Evolutionary conservation across 2,113 vertebrate genomes (phyloP).

Genomic region (Rutilus rutilus): DNA sequence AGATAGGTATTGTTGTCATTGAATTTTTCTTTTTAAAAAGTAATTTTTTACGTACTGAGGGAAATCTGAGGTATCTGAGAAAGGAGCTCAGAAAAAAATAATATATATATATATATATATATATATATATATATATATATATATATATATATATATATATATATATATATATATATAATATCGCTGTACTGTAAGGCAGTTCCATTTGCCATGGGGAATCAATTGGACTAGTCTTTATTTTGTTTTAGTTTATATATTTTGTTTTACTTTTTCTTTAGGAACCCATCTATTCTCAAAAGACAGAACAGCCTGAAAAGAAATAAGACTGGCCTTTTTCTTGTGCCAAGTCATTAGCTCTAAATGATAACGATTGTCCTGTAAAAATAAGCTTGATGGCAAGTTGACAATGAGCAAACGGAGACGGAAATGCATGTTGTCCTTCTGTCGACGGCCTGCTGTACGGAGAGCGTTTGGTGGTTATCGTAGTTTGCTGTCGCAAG

Average conservation of each 20-base stretch:
- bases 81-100: slow-evolving; percentile 68
- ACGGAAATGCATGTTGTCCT: slow-evolving; percentile 44
- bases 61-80: slow-evolving; percentile 69
- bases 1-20: slow-evolving; percentile 77
- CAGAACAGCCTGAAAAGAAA: slow-evolving; percentile 49
- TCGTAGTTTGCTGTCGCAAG: slow-evolving; percentile 63
- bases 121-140: background rate
- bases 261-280: slow-evolving; percentile 69
- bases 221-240: slow-evolving; percentile 70
- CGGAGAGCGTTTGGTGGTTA: slow-evolving; percentile 45
- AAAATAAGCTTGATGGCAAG: slow-evolving; percentile 55
- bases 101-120: slow-evolving; percentile 51
- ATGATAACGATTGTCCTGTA: slow-evolving; percentile 66
- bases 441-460: slow-evolving; percentile 60
- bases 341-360: slow-evolving; percentile 66
- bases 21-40: slow-evolving; percentile 63
- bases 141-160: background rate
- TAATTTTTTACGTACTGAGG: slow-evolving; percentile 72
- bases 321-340: slow-evolving; percentile 56
- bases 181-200: slow-evolving; percentile 83
- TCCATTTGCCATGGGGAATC: slow-evolving; percentile 77
- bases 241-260: no score
- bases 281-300: slow-evolving; percentile 65
- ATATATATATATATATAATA: slow-evolving; percentile 63
- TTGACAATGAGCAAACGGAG: slow-evolving; percentile 36